Evolutionary conservation across 2,113 vertebrate genomes (phyloP).

Genomic region (Vicugna pacos): DNA sequence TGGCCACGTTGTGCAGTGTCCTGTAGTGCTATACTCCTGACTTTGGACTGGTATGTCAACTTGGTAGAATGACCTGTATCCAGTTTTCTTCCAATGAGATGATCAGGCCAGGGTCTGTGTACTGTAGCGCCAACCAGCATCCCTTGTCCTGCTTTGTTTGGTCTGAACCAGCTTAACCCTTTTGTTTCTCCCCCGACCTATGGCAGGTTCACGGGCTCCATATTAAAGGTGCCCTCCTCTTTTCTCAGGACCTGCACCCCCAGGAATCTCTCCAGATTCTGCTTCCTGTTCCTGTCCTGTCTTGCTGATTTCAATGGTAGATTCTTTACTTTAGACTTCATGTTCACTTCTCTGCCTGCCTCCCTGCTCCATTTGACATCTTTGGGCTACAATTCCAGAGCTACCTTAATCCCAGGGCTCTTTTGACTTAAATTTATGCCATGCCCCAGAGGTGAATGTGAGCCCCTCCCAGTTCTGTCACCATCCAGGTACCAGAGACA

Average conservation of each 20-base stretch:
- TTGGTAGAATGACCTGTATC: too few relatives aligned
- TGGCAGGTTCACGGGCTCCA: too few relatives aligned
- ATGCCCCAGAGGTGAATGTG: background rate
- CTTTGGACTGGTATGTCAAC: background rate
- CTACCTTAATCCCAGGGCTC: background rate
- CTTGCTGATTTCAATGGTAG: background rate
- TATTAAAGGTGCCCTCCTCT: background rate
- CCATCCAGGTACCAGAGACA: too few relatives aligned
- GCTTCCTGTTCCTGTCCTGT: background rate
- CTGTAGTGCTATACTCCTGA: background rate
- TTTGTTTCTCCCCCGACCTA: accelerated
- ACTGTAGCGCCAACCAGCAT: too few relatives aligned
- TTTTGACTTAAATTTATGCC: background rate
- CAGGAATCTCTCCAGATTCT: background rate
- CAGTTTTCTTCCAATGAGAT: background rate
- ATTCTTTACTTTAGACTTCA: background rate
- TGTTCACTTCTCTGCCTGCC: background rate
- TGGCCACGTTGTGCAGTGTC: too few relatives aligned
- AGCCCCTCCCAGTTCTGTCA: background rate
- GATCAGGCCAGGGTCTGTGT: background rate
- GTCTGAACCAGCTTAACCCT: background rate
- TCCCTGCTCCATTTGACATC: background rate
- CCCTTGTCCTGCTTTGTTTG: background rate
- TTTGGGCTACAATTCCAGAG: background rate
- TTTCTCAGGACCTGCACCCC: too few relatives aligned